phyloP scores from a whole-genome alignment of 1,140 invertebrate genomes.

The Zaprionus africanus region DNA sequence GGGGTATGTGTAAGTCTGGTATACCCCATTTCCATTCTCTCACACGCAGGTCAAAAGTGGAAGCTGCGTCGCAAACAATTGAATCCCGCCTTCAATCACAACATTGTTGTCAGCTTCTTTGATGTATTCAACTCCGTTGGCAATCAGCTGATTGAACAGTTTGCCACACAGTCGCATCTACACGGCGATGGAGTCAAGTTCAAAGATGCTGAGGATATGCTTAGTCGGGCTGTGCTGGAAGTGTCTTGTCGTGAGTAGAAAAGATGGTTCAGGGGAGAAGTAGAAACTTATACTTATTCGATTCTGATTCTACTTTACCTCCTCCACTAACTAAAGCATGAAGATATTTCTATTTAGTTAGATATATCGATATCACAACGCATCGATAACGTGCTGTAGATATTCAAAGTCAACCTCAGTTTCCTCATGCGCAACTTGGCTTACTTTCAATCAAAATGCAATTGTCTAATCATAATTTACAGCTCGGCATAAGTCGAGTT shows the following conservation, averaged over 20 bases:
- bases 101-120: constrained; percentile 73
- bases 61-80: constrained; percentile 75
- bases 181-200: constrained; percentile 60
- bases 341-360: background rate
- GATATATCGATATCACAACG: no score
- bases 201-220: constrained; percentile 73
- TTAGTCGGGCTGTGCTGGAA: constrained; percentile 75
- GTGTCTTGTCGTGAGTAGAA: constrained; percentile 76
- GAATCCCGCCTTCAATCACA: constrained; percentile 79
- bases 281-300: background rate
- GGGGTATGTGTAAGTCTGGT: no score
- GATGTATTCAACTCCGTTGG: constrained; percentile 74
- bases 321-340: background rate
- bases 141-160: constrained; percentile 71
- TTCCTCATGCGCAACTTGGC: background rate
- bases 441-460: constrained; percentile 10
- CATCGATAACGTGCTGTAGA: no score
- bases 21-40: background rate
- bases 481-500: background rate
- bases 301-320: background rate
- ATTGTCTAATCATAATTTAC: constrained; percentile 37
- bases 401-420: background rate
- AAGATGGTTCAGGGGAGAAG: no score
- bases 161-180: constrained; percentile 37
- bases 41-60: constrained; percentile 61